Base-by-base conservation (phyloP, 1,140 invertebrate species). In the Drosophila kurseongensis region DNA sequence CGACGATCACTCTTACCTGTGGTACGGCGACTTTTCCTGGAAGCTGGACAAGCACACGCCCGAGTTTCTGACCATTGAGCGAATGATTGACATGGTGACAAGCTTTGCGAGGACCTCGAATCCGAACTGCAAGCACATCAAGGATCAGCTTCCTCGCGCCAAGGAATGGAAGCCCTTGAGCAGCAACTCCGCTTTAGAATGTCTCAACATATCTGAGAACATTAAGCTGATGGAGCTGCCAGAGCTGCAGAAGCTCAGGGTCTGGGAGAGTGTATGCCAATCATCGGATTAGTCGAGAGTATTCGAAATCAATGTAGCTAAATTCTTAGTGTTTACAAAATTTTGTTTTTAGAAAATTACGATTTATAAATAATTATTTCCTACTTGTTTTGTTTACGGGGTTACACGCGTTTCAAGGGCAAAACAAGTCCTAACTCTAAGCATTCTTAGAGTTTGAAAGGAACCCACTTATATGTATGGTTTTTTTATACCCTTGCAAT, bases 1-100 rank as follows among this genome's bases (percentile, higher is more conserved):
- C 0, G 95, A 95, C 63, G 95, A 96, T 76, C 59, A 95, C 7
- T 94, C 94, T 36, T 95, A 95, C 82, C 63, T 95, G 13, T 96
- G 95, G 86, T 92, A 93, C 58, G 93, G 92, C 13, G 77, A 77
- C 45, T 83, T 93, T 27, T 93, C 92, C 38, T 80, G 83, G 42
- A 93, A 93, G 66, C 63, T 92, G 80, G 86, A 93, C 59, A 80
- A 73, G 6, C 80, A 86, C 38, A 79, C 91, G 0, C 71, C 66
- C 4, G 92, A 91, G 38, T 92, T 91, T 40, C 68, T 71, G 50
- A 83, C 92, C 27, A 93, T 93, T 40, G 82, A 93, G 52, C 81
- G 92, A 35, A 93, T 94, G 90, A 91, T 93, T 13, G 93, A 92
- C 77, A 91, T 94, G 63, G 62, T 92, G 65, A 92, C 90, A 0